Evolutionary conservation across 2,888 invertebrate genomes (phyloP), one percentile per base, ranked within the genome.

Genomic region (Tortricodes alternella): DNA sequence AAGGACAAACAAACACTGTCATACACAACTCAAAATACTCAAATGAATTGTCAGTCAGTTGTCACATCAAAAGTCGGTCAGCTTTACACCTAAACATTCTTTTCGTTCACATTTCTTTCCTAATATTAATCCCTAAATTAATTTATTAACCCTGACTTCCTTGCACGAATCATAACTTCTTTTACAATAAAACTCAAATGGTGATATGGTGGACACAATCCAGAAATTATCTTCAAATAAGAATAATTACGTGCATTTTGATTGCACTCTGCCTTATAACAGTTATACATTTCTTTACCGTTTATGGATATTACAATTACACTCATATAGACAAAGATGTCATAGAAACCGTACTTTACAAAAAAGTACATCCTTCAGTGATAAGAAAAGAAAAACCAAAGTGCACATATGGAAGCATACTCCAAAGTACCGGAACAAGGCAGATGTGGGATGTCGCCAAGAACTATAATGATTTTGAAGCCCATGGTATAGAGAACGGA

Each of bases 371-470:
- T 53, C 78, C 83, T 0, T 67, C 67, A 34, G 52, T 63, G 2
- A 21, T 61, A 1, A 69, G 68, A 16, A 63, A 62, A 24, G 55
- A 59, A 2, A 74, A 72, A 53, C 70, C 67, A 4, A 73, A 80
- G 38, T 91, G 90, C 66, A 71, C 70, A 37, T 89, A 88, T 65
- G 76, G 81, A 37, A 62, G 70, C 19, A 66, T 89, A 58, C 55
- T 88, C 3, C 63, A 69, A 9, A 83, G 68, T 57, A 70, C 64
- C 8, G 64, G 70, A 8, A 65, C 73, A 1, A 41, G 76, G 1
- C 55, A 73, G 1, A 68, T 61, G 34, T 73, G 74, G 76, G 73
- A 81, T 0, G 58, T 83, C 2, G 74, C 68, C 0, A 70, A 58
- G 32, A 71, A 70, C 5, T 70, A 64, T 58, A 70, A 79, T 58